Percentiles rank a stretch among this genome's conserved stretches.
These are phyloP conservation scores for Hemichromis elongatus DNA, from an alignment of 2,113 vertebrate species.

Conservation along the genomic window DNA sequence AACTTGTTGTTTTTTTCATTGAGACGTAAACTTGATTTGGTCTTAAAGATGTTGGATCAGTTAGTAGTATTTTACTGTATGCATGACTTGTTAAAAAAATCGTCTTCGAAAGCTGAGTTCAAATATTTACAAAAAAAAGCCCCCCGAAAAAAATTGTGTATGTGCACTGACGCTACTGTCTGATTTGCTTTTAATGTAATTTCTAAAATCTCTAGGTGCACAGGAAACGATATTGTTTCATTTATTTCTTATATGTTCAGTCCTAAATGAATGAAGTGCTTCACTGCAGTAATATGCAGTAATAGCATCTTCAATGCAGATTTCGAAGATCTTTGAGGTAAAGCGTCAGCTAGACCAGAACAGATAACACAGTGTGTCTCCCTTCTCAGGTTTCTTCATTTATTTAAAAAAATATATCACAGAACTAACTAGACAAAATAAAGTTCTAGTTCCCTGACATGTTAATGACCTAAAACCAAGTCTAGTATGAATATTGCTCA, in stretches of 20 bases:
- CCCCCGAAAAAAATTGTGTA: not conserved
- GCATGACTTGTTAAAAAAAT: not conserved
- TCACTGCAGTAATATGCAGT: not conserved
- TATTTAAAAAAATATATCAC: not conserved
- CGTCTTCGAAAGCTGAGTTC: not conserved
- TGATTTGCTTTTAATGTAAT: not conserved
- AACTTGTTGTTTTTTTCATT: not conserved
- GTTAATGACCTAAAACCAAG: not conserved
- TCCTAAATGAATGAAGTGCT: not conserved
- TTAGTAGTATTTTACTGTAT: not conserved
- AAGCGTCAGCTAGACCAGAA: not conserved
- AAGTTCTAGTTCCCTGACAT: not conserved
- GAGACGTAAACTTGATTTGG: not conserved
- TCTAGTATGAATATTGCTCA: not conserved
- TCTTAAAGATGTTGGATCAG: not conserved
- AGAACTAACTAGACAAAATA: not conserved
- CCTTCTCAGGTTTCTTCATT: not conserved
- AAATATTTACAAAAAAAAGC: not conserved
- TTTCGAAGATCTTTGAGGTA: not conserved
- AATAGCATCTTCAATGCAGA: not conserved
- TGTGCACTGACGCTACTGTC: not conserved
- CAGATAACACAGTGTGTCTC: not conserved
- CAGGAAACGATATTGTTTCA: not conserved
- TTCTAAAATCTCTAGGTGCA: not conserved
- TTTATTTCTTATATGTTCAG: not conserved